Evolutionary conservation across 2,888 invertebrate species (phyloP).

Genomic region (Microplitis deprimator): DNA sequence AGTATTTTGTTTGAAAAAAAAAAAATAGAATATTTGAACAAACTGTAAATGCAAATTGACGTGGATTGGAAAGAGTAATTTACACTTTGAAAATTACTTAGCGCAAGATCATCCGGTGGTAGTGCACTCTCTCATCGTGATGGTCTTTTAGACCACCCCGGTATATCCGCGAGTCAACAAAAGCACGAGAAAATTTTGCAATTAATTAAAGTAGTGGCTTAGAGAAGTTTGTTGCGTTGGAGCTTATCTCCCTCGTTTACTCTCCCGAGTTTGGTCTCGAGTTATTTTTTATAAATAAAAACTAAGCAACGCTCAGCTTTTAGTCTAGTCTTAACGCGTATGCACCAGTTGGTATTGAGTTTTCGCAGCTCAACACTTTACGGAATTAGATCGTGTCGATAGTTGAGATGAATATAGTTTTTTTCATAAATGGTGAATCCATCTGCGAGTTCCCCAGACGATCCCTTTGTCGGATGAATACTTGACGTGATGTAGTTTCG

Average conservation of each 20-base stretch:
- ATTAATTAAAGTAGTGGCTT: slow-evolving; percentile 48
- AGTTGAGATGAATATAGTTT: slow-evolving; percentile 3
- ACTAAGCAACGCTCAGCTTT: slow-evolving; percentile 51
- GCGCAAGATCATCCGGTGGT: background rate
- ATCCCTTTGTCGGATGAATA: too few species aligned
- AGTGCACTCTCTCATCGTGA: slow-evolving; percentile 18
- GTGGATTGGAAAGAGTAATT: slow-evolving; percentile 9
- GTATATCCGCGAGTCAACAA: slow-evolving; percentile 40
- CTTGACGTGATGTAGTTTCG: slow-evolving; percentile 29
- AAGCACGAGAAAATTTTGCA: slow-evolving; percentile 36
- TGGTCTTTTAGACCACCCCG: slow-evolving; percentile 16
- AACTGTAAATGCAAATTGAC: slow-evolving; percentile 10
- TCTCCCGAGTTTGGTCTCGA: background rate
- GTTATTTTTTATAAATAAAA: too few species aligned
- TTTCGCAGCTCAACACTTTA: slow-evolving; percentile 65
- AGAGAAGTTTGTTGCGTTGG: slow-evolving; percentile 33
- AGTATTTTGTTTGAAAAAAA: too few species aligned
- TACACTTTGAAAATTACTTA: background rate
- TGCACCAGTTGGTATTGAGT: slow-evolving; percentile 55
- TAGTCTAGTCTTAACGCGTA: background rate
- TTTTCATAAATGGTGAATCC: background rate
- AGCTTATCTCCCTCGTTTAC: slow-evolving; percentile 36
- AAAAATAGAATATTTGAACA: background rate
- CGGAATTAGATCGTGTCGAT: slow-evolving; percentile 61
- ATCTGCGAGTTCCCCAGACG: background rate